A percentile compares a stretch with the other conserved stretches of the same genome.
phyloP scores from a whole-genome alignment of 2,797 vertebrate species.

The Uromys caudimaculatus region DNA sequence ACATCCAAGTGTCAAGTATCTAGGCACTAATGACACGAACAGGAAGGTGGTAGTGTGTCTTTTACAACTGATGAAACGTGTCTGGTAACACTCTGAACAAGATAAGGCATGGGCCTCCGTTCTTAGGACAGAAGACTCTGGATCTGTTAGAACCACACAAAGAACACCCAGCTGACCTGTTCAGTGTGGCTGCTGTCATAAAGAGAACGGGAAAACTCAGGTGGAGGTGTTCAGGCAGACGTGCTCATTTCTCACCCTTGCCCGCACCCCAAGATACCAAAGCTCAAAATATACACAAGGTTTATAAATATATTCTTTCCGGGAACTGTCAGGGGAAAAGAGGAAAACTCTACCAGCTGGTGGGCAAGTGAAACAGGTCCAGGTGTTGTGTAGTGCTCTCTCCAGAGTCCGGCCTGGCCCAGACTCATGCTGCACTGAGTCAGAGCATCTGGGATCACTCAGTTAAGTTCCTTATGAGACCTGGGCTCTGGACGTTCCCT shows the following conservation, averaged over 20 bases:
- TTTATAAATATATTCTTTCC: not conserved
- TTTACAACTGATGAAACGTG: not conserved
- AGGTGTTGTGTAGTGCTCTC: not conserved
- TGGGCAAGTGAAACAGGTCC: not conserved
- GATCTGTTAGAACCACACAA: not conserved
- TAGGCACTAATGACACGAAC: not conserved
- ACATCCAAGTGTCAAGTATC: not conserved
- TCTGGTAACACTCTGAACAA: not conserved
- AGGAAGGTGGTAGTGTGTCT: not conserved
- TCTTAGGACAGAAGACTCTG: not conserved
- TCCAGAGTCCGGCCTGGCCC: not conserved
- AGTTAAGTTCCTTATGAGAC: not conserved
- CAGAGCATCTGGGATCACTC: not conserved
- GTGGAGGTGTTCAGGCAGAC: not conserved
- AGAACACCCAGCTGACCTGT: not conserved
- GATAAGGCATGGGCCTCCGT: not conserved
- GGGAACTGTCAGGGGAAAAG: not conserved
- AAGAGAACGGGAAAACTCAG: not conserved
- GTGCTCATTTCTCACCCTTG: not conserved
- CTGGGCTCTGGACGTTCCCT: not conserved
- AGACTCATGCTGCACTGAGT: not conserved
- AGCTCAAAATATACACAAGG: not conserved
- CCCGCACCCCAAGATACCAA: not conserved
- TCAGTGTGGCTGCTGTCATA: not conserved
- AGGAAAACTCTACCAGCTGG: not conserved